Evolutionary conservation across 2,797 vertebrate genomes (phyloP), one percentile per base, ranked within the genome.

Genomic region (Pangasius djambal): DNA sequence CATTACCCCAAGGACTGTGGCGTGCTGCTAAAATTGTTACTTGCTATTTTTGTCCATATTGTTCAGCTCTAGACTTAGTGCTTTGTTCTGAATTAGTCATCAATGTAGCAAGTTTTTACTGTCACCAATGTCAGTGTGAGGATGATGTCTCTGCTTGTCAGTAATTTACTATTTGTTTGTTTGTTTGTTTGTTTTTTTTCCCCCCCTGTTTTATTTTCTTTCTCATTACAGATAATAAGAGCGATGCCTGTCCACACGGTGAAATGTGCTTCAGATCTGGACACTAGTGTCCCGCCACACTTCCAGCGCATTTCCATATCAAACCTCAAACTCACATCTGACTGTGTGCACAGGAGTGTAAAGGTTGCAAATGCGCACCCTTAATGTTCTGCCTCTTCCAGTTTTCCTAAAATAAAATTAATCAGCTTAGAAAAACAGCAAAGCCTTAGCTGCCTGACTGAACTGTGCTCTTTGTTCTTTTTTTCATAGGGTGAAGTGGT

Each of bases 401-500:
- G n/a, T 55, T 75, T 37, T 55, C 31, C 52, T 16, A 37, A 40
- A 72, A 25, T 55, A 52, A 52, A 86, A 86, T 15, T 4, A 28
- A 72, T 72, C 50, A 40, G 48, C 31, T 86, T 57, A n/a, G 74
- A 52, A 82, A 18, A 65, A 12, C 0, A 28, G 59, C 55, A 48
- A 16, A 44, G 25, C 37, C 59, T 28, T 6, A 40, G 52, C 9
- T 37, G 25, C 52, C 37, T 77, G 48, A 78, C 57, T 79, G 40
- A 28, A 28, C 83, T 61, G 4, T 86, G 31, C 22, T 81, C 22
- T 65, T 75, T 75, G 13, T 84, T 79, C 28, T 78, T 82, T 72
- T 72, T 75, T 89, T 10, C 18, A 48, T 89, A 97, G 96, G 96
- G 95, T 37, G 94, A 91, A 88, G 94, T 96, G 83, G 85, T 94